Evolutionary conservation across 1,140 invertebrate genomes (phyloP), one percentile per base, ranked within the genome.

Genomic region (Patella vulgata): DNA sequence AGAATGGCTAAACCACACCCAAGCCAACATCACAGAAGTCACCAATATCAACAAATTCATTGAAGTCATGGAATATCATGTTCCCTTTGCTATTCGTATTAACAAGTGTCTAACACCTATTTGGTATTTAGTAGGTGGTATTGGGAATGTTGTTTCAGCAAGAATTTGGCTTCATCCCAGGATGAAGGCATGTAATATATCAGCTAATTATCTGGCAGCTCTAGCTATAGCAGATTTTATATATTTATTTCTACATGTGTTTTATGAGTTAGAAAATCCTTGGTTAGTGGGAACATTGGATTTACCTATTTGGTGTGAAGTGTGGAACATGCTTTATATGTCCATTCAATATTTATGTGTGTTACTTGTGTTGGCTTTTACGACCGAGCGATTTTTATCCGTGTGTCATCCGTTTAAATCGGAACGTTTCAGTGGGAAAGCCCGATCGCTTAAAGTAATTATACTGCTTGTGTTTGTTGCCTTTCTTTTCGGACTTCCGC

Each of bases 321-420:
- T 71, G n/a, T 73, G 72, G 50, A 72, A 71, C 30, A 58, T 75
- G 23, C 17, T 76, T 1, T 75, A 73, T 58, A 73, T 77, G 58
- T 66, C 71, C 0, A 65, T 70, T 8, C 75, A 78, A 42, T 77
- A 78, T 43, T 63, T 75, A 27, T 74, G 72, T 39, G 72, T 75
- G 9, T 51, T 81, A 21, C 69, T 81, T 1, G 80, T 82, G 5
- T 64, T 95, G 3, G 91, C 91, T 3, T 94, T 95, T 79, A 95
- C 93, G 0, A 87, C 93, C 0, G 93, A 96, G 77, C 82, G 93
- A 23, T 94, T 93, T 77, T 88, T 95, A 5, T 93, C 93, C 0
- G 77, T 95, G 1, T 87, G 89, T 64, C 91, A 92, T 77, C 93
- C 93, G 0, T 77, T 95, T 52, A 87, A 88, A 43, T 85, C 92